Conservation (phyloP, 1,140 invertebrate genomes). For the Probaryconus sp. region DNA sequence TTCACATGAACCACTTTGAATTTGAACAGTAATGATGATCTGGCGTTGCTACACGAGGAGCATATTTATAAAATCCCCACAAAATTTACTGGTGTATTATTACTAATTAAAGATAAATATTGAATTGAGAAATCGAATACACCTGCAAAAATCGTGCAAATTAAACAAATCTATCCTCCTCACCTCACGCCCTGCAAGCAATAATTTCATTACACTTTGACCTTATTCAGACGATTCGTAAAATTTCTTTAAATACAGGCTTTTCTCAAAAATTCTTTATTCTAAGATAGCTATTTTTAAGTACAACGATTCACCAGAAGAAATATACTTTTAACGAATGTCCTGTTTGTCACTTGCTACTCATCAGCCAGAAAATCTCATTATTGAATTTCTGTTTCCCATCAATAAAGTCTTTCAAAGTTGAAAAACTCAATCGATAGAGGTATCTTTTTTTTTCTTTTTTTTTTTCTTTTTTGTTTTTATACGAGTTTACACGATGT, state of each 20-base stretch:
- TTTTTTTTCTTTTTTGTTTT: slow-evolving; percentile 21
- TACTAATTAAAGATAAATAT: too few relatives aligned
- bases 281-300: slow-evolving; percentile 32
- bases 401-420: slow-evolving; percentile 25
- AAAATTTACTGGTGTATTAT: too few relatives aligned
- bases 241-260: slow-evolving; percentile 20
- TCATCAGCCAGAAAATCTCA: neutral
- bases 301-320: slow-evolving; percentile 27
- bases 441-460: too few relatives aligned
- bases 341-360: neutral
- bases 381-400: slow-evolving; percentile 18
- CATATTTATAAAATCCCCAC: too few relatives aligned
- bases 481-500: slow-evolving; percentile 29
- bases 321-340: slow-evolving; percentile 18
- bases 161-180: too few relatives aligned
- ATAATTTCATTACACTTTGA: slow-evolving; percentile 12
- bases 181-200: too few relatives aligned
- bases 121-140: too few relatives aligned
- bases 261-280: slow-evolving; percentile 18
- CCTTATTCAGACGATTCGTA: slow-evolving; percentile 16
- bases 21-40: slow-evolving; percentile 27
- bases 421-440: slow-evolving; percentile 41
- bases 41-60: slow-evolving; percentile 30
- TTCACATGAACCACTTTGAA: slow-evolving; percentile 28
- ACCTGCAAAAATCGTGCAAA: too few relatives aligned